These are phyloP conservation scores for Tiliqua scincoides DNA, from an alignment of 2,113 vertebrate species.

Conservation along the genomic window DNA sequence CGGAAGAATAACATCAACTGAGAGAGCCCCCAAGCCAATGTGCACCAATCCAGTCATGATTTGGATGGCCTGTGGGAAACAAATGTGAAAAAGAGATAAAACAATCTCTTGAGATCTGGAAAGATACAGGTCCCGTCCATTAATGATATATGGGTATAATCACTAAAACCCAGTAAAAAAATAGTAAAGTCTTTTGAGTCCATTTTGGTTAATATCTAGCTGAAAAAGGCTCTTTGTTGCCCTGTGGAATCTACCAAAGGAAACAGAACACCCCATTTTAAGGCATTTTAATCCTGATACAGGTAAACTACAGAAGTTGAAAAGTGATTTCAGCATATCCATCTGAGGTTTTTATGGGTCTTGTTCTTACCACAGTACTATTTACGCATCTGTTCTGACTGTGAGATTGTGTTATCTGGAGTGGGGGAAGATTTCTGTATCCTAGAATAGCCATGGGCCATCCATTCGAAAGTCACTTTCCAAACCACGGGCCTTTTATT, in stretches of 20 bases:
- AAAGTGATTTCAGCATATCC: too few species aligned
- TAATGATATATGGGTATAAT: too few species aligned
- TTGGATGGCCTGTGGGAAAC: conserved; percentile 2
- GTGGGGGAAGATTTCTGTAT: too few species aligned
- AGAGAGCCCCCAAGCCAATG: neutral
- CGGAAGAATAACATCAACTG: fast-evolving
- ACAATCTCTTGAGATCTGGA: neutral
- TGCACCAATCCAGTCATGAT: conserved; percentile 3
- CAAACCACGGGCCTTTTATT: too few species aligned
- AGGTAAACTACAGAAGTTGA: too few species aligned
- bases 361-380: too few species aligned
- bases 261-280: neutral
- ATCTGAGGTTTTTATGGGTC: too few species aligned
- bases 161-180: neutral
- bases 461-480: too few species aligned
- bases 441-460: too few species aligned
- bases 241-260: neutral
- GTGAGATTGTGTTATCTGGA: too few species aligned
- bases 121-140: neutral
- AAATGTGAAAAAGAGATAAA: neutral
- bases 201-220: neutral
- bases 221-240: neutral
- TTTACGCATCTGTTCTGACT: too few species aligned
- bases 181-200: neutral
- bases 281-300: too few species aligned